Percentiles rank a stretch among this genome's conserved stretches.
Conservation (phyloP, 2,113 vertebrate genomes). For the Tylochromis polylepis region DNA sequence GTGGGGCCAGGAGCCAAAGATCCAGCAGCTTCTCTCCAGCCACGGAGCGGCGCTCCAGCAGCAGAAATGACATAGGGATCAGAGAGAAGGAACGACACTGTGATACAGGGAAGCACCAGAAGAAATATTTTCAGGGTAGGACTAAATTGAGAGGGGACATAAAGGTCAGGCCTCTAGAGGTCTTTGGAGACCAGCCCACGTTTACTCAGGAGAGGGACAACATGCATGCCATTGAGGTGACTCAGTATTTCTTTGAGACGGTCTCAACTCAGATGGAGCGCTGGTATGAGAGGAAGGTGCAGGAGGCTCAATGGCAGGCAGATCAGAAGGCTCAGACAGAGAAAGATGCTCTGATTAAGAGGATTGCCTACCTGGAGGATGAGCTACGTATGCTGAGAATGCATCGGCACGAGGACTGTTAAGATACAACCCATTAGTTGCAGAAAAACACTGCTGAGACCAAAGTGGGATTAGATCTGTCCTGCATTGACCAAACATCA, state of each 20-base stretch:
- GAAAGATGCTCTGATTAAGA: constrained; percentile 77
- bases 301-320: constrained; percentile 86
- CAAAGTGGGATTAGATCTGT: background rate
- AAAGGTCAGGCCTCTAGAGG: constrained; percentile 42
- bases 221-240: constrained; percentile 88
- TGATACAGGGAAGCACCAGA: constrained; percentile 78
- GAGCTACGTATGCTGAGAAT: constrained; percentile 85
- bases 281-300: constrained; percentile 95
- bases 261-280: constrained; percentile 95
- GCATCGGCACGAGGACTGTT: constrained; percentile 77
- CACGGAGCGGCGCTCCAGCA: constrained; percentile 41
- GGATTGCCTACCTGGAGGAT: constrained; percentile 85
- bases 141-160: constrained; percentile 59
- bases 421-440: constrained; percentile 4
- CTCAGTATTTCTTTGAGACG: constrained; percentile 93
- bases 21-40: constrained; percentile 57
- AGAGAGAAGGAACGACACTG: constrained; percentile 63
- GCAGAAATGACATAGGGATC: constrained; percentile 37
- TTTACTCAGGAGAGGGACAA: constrained; percentile 69
- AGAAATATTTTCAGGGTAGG: constrained; percentile 72
- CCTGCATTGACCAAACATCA: background rate
- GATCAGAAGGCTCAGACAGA: constrained; percentile 83
- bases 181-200: background rate
- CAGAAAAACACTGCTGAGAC: background rate
- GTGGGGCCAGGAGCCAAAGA: constrained; percentile 53